Evolutionary conservation across 2,113 vertebrate genomes (phyloP), one percentile per base, ranked within the genome.

Genomic region (Menidia beryllina): DNA sequence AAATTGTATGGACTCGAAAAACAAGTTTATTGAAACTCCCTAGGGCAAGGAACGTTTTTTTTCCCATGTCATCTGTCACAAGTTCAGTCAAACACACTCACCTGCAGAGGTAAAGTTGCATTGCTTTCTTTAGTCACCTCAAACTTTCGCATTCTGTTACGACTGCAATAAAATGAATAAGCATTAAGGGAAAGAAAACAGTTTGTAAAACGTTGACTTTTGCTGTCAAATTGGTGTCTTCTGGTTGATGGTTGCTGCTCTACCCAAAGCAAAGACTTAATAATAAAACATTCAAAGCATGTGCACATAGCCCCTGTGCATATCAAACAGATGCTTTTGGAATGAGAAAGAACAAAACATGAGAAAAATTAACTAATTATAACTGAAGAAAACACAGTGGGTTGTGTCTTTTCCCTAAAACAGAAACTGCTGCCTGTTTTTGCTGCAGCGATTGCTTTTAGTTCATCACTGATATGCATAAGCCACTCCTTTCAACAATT

Each of bases 181-280:
- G n/a, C n/a, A n/a, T n/a, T n/a, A n/a, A n/a, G n/a, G n/a, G n/a
- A n/a, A n/a, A n/a, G n/a, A n/a, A n/a, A n/a, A n/a, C n/a, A n/a
- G n/a, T n/a, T n/a, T n/a, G n/a, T n/a, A n/a, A n/a, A n/a, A n/a
- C n/a, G 26, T 58, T 25, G 11, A 43, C n/a, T 65, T 8, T 30
- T 13, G n/a, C 15, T n/a, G n/a, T n/a, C n/a, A n/a, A n/a, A 21
- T 27, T 4, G n/a, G n/a, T 53, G 39, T 48, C 21, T 55, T 38
- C 20, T 53, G 47, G 48, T 70, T 50, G 68, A 48, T 60, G 62
- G 57, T 75, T 69, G 53, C 56, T 68, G 43, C 82, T 78, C 67
- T 77, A 75, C 75, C 72, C 60, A 58, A 24, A 54, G 55, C 50
- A 25, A 54, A 9, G n/a, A 25, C 3, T 41, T 15, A 0, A 7